Conservation (phyloP, 2,797 vertebrate genomes). For the Emydoidea blandingii region DNA sequence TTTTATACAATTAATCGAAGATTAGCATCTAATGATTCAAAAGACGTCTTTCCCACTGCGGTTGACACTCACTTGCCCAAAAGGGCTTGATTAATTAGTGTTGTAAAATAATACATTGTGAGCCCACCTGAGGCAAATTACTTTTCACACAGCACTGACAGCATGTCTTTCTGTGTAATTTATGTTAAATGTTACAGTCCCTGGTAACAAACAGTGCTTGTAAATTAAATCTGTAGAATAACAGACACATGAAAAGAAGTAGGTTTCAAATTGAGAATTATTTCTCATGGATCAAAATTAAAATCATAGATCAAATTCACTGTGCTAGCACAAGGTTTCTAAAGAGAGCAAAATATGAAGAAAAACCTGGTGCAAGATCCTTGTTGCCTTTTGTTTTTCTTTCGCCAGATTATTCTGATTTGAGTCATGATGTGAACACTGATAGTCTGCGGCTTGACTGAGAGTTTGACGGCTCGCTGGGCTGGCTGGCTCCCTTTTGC, state of each 20-base stretch:
- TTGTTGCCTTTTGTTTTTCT: neutral
- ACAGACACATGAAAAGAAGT: slow-evolving; percentile 43
- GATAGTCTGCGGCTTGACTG: neutral
- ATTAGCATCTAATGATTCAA: slow-evolving; percentile 22
- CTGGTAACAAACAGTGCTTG: slow-evolving; percentile 18
- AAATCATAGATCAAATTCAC: slow-evolving; percentile 32
- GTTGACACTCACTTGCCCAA: slow-evolving; percentile 52
- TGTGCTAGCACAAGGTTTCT: neutral
- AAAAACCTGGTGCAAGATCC: slow-evolving; percentile 4
- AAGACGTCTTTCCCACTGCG: slow-evolving; percentile 43
- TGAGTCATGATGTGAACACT: neutral
- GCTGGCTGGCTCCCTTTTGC: neutral
- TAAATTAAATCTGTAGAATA: slow-evolving; percentile 53
- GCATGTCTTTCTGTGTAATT: slow-evolving; percentile 47
- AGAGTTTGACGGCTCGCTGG: neutral
- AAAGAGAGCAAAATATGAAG: neutral
- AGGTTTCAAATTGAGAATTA: slow-evolving; percentile 19
- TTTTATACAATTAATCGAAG: slow-evolving; percentile 49
- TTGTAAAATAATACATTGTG: slow-evolving; percentile 44
- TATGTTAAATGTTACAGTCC: slow-evolving; percentile 38
- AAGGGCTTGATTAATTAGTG: slow-evolving; percentile 50
- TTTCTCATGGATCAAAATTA: slow-evolving; percentile 51
- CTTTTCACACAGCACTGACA: slow-evolving; percentile 48
- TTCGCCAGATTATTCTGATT: neutral
- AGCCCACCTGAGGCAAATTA: slow-evolving; percentile 54